Evolutionary conservation across 2,113 vertebrate genomes (phyloP), one percentile per base, ranked within the genome.

Genomic region (Brienomyrus brachyistius): DNA sequence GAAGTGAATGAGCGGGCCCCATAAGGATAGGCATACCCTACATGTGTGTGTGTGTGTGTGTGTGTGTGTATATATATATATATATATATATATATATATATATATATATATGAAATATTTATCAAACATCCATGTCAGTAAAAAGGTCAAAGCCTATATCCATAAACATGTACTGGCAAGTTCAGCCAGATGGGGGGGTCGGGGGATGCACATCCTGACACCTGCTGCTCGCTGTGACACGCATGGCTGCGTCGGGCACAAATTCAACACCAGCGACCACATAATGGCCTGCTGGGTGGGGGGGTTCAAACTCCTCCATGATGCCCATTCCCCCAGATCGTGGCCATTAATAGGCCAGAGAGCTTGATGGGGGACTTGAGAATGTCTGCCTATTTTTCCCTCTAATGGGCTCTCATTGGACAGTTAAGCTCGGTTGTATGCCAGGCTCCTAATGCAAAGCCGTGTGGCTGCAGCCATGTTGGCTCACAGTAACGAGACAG

Each of bases 331-430:
- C 48, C 35, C 31, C 70, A 52, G 66, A 88, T 17, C 31, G 62
- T 77, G 50, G 74, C 47, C 88, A 82, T 51, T 52, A 80, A 51
- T 23, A 27, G 43, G 50, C 10, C 17, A 40, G 19, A 40, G 27
- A 74, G 88, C 70, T 35, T 23, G n/a, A 40, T 15, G n/a, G 48
- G 31, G 88, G 51, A 13, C 66, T 77, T 13, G 74, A 40, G 48
- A 4, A 31, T 40, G 66, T 66, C 84, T 74, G 17, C 43, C 82
- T 35, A 27, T 52, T 54, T 86, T 56, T 56, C 17, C 23, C 48
- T 87, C 85, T 51, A 77, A 90, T 86, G 83, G 43, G 15, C n/a
- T 70, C 31, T 90, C 15, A n/a, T 87, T 54, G 48, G 51, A 45
- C 45, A 50, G 56, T 62, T 89, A 86, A 48, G 77, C 83, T 43